Base-by-base conservation (phyloP, 1,140 invertebrate genomes). In the Fopius arisanus region DNA sequence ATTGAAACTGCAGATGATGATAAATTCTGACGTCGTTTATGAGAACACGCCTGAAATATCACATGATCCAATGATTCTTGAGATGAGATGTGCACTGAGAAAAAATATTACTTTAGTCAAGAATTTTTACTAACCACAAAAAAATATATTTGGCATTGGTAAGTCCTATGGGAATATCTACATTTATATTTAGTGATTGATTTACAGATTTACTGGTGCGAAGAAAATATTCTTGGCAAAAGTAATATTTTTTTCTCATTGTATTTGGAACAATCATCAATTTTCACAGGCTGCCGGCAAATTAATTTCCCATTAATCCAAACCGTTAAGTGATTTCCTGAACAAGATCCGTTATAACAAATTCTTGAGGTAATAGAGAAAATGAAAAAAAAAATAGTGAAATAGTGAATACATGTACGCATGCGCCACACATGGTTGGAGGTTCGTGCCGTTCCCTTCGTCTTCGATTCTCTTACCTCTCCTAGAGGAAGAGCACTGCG, bases 401-500 rank as follows among this genome's bases (percentile, higher is more conserved):
- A 16, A 21, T 19, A 51, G 43, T 3, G 19, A 51, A 7, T 51
- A 21, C 43, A 51, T 51, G 43, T 51, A n/a, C 43, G 43, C 43
- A 51, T 51, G 43, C 43, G 43, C 43, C 43, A 19, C n/a, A 51
- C 43, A 51, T 51, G 14, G 19, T 1, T 51, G 43, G 43, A n/a
- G n/a, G 3, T 51, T 51, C 43, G 6, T 51, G 43, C 19, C 43
- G n/a, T 19, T 51, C 43, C 43, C n/a, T 6, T 19, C 43, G 43
- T 51, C 43, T 51, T 51, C 3, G 67, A 12, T 43, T 31, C 43
- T 54, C 51, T 29, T 37, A 70, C 69, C 75, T 73, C 70, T 77
- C 78, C 77, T 78, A 78, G 70, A 76, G 71, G 78, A 54, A 51
- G 66, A 59, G 72, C 67, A 68, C 70, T 48, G 74, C 21, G 67